Evolutionary conservation across 2,888 invertebrate genomes (phyloP), one percentile per base, ranked within the genome.

Genomic region (Diaphora mendica): DNA sequence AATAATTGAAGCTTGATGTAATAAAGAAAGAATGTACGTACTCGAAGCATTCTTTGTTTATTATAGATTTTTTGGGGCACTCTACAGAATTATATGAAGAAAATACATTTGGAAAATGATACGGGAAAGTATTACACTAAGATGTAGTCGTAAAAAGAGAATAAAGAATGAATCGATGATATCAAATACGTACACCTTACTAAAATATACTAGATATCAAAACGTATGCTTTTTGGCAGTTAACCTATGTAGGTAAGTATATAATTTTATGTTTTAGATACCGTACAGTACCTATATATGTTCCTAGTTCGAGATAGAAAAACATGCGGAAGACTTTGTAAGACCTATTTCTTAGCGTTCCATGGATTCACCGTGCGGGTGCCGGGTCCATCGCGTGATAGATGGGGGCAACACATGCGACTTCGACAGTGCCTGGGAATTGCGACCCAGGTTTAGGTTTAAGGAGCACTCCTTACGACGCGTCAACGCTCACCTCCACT

Each of bases 1-100:
- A 23, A 51, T 78, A 75, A 81, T 79, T 74, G 78, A 78, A 79
- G 73, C 44, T 62, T 72, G 65, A 71, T 71, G 59, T 42, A 72
- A 72, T 72, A 72, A 66, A 66, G 55, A 59, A 33, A 26, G 39
- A 69, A 69, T 35, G 55, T 44, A 59, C 30, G 26, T 48, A 62
- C 64, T 35, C 8, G 59, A 33, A 48, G 20, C 23, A n/a, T 44
- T 33, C 33, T 72, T 67, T 67, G 66, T 71, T 48, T 15, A 48
- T 35, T 70, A 64, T 64, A n/a, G n/a, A 3, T 35, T 35, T n/a
- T n/a, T 70, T 17, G 33, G 64, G 35, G 35, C 30, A 33, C 44
- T 44, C 17, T 42, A 66, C 26, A 26, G 26, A 44, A 66, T 66
- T 44, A 26, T 66, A 20, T 23, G 26, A 44, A 44, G 20, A 9